These are phyloP conservation scores for Drosophila pseudoobscura DNA, from an alignment of 1,140 invertebrate genomes.

Conservation along the genomic window DNA sequence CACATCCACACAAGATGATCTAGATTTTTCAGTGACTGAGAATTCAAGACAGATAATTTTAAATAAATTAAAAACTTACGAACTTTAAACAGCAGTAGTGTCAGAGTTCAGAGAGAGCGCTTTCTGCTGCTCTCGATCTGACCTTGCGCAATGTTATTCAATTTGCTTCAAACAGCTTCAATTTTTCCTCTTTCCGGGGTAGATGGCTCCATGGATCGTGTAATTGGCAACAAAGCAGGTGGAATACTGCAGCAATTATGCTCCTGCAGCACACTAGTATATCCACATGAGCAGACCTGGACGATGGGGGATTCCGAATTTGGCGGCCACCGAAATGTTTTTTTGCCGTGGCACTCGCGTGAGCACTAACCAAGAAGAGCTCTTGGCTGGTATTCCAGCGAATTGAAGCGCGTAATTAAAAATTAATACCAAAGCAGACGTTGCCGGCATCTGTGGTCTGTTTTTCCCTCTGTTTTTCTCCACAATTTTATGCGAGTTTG, in stretches of 20 bases:
- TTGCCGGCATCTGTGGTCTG: constrained; percentile 33
- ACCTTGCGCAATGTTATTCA: constrained; percentile 45
- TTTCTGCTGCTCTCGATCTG: constrained; percentile 4
- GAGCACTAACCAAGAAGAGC: neutral
- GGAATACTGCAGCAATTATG: constrained; percentile 63
- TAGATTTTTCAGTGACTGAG: too few relatives aligned
- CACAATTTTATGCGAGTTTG: constrained; percentile 20
- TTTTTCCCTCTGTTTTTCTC: constrained; percentile 27
- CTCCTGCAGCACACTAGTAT: constrained; percentile 2
- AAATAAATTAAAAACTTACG: too few relatives aligned
- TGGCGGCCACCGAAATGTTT: constrained; percentile 11
- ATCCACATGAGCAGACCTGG: constrained; percentile 10
- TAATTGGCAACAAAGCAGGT: constrained; percentile 49
- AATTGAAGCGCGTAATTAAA: constrained; percentile 69
- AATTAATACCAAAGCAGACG: constrained; percentile 57
- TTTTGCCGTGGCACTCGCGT: neutral
- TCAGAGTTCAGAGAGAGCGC: too few relatives aligned
- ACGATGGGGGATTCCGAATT: constrained; percentile 16
- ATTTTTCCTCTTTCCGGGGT: constrained; percentile 13
- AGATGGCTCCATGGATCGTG: constrained; percentile 5
- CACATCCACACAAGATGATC: too few relatives aligned
- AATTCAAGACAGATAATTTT: too few relatives aligned
- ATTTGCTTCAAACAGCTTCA: constrained; percentile 63
- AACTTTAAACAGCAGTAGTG: too few relatives aligned
- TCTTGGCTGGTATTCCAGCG: constrained; percentile 13